Percentiles rank a stretch among this genome's conserved stretches.
Conservation (phyloP, 2,797 vertebrate genomes). For the Calcarius lapponicus region DNA sequence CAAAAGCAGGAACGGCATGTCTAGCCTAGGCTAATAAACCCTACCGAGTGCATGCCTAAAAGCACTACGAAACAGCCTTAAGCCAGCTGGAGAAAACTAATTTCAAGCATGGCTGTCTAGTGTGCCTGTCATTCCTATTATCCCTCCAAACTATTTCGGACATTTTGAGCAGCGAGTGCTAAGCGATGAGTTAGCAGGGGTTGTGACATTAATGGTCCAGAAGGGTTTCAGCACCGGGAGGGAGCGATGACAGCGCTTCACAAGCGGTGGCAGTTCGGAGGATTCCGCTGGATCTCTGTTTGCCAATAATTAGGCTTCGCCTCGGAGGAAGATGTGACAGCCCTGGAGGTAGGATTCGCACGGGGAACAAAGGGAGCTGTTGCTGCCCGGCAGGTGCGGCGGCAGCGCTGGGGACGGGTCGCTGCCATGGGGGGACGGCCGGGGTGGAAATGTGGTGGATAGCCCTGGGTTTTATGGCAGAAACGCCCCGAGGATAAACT, state of each 20-base stretch:
- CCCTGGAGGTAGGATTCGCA: conserved; percentile 82
- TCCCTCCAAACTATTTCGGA: conserved; percentile 82
- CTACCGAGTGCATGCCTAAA: conserved; percentile 53
- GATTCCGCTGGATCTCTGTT: conserved; percentile 73
- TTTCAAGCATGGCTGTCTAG: conserved; percentile 81
- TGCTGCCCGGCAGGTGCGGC: conserved; percentile 64
- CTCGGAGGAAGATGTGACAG: conserved; percentile 79
- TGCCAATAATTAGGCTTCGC: conserved; percentile 68
- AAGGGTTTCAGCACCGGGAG: conserved; percentile 70
- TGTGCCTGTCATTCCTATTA: conserved; percentile 78
- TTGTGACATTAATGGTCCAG: conserved; percentile 74
- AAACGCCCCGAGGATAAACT: conserved; percentile 52
- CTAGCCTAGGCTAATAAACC: conserved; percentile 69
- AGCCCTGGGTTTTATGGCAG: conserved; percentile 39
- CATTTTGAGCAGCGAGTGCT: conserved; percentile 77
- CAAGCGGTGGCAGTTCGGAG: conserved; percentile 70
- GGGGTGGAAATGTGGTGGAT: background rate
- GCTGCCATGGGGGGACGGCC: background rate
- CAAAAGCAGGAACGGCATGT: conserved; percentile 66
- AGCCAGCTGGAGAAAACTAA: conserved; percentile 74
- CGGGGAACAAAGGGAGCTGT: conserved; percentile 77
- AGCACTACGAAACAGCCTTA: conserved; percentile 65
- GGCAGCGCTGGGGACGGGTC: conserved; percentile 7
- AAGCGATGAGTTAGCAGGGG: conserved; percentile 77
- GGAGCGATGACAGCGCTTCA: conserved; percentile 70